These are phyloP conservation scores for Hyaena hyaena DNA, from an alignment of 2,113 vertebrate genomes.

Conservation along the genomic window DNA sequence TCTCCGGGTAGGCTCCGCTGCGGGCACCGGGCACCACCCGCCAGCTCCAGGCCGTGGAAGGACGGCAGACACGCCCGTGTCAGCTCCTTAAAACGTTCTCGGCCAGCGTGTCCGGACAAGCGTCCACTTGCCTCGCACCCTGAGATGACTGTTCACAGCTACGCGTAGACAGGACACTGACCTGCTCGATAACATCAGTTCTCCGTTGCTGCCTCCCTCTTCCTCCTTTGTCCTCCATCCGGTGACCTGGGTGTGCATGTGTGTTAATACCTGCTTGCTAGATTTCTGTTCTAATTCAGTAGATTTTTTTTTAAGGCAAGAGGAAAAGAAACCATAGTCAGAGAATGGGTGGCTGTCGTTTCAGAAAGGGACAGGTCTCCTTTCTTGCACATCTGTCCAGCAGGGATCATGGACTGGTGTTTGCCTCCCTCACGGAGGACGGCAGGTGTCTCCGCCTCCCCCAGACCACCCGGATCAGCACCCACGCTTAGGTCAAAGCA, in stretches of 20 bases:
- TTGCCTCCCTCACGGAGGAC: neutral
- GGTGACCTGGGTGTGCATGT: neutral
- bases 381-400: neutral
- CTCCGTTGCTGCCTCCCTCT: neutral
- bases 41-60: neutral
- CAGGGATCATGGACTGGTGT: neutral
- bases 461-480: too few relatives aligned
- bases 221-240: neutral
- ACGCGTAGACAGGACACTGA: conserved; percentile 47
- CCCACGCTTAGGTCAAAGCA: neutral
- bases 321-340: neutral
- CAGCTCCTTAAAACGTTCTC: conserved; percentile 44
- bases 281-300: conserved; percentile 48
- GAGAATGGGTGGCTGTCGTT: neutral
- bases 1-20: neutral
- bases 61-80: neutral
- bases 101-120: conserved; percentile 32
- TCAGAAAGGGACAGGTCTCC: neutral
- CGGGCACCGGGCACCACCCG: neutral
- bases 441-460: neutral
- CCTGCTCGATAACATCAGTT: neutral
- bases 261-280: conserved; percentile 13
- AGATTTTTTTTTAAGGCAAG: neutral
- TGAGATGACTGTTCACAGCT: conserved; percentile 68
- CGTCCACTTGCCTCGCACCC: conserved; percentile 41